Conservation (phyloP, 92 coral and sea anemone species). For the Porites lobata region DNA sequence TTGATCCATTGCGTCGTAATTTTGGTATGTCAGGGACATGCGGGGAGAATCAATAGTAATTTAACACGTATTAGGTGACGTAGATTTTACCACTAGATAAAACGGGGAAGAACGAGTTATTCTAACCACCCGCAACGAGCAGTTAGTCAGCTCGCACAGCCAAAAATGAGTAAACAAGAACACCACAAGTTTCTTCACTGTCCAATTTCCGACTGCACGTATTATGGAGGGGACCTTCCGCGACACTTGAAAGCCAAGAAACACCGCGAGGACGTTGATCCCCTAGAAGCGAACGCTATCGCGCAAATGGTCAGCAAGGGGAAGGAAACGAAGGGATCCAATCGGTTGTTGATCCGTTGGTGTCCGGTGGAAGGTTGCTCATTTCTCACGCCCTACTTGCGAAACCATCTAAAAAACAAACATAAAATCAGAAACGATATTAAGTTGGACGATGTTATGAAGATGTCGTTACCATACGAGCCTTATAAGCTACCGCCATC, state of each 20-base stretch:
- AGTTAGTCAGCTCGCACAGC: too few species aligned
- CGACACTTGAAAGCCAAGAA: neutral
- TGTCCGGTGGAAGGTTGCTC: neutral
- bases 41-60: too few species aligned
- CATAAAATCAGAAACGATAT: neutral
- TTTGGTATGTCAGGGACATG: too few species aligned
- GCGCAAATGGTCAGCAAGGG: constrained; percentile 1
- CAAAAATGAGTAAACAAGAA: neutral
- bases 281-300: neutral
- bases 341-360: neutral
- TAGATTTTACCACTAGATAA: too few species aligned
- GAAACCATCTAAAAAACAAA: neutral
- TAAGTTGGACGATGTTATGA: neutral
- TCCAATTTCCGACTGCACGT: neutral
- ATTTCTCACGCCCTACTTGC: neutral
- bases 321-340: neutral
- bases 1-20: too few species aligned
- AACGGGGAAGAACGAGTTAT: neutral
- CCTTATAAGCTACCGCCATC: too few species aligned
- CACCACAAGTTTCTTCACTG: neutral
- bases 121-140: neutral
- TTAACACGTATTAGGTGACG: too few species aligned
- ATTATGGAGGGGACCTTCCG: neutral
- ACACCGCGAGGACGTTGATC: neutral
- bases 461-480: neutral